Base-by-base conservation (phyloP, 1,140 invertebrate species). In the Drosophila takahashii region DNA sequence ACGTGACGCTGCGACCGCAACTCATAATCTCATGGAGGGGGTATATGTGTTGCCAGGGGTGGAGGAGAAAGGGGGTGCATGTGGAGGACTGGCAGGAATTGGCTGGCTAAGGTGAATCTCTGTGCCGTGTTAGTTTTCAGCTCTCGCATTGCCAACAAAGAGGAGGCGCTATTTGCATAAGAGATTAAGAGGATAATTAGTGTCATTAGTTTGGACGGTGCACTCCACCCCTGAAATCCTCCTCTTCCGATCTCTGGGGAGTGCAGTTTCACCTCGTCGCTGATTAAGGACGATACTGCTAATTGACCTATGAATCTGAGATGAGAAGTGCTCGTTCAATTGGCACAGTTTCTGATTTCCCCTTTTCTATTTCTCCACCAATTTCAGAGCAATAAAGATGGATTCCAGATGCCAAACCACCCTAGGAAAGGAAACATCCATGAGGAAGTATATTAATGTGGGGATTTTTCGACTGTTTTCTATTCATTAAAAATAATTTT, bases 401-500 rank as follows among this genome's bases (percentile, higher is more conserved):
- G 58, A 79, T 71, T 67, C 62, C 75, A 47, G 60, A 57, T 58
- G 60, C 15, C 54, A 13, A 66, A 39, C 36, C 64, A 77, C 50
- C 51, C 62, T 10, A 8, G 3, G 11, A 22, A 59, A 16, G 6
- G 0, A 32, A 16, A 18, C 29, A 34, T 34, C 15, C 15, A 11
- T 6, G 56, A 36, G 37, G 3, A 15, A 13, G 41, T 15, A 54
- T 76, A 81, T 81, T 79, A 86, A 79, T 79, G 70, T 59, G 78
- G 54, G 61, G 83, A 81, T 86, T 87, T 81, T 86, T 62, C 66
- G 56, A 67, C 74, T 86, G 83, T 86, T 86, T 86, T 86, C 83
- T 87, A 87, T 87, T 86, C 78, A 86, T 86, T 86, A 86, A 87
- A 86, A 87, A 87, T 86, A 86, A 86, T 86, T 86, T 86, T 86